Base-by-base conservation (phyloP, 2,888 invertebrate genomes). In the Parochlus steinenii region DNA sequence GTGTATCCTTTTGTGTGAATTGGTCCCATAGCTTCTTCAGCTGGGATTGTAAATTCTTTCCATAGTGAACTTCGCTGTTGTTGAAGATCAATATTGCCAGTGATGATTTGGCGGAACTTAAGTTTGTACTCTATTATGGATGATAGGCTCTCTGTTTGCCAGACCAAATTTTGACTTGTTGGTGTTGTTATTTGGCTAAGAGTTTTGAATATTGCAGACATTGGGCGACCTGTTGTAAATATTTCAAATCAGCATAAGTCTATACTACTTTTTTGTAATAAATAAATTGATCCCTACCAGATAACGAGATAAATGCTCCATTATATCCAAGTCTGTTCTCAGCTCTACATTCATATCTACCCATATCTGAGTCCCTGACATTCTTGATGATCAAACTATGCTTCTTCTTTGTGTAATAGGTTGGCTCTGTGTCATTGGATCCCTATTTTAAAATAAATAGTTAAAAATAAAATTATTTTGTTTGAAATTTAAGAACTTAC, bases 71-170 rank as follows among this genome's bases (percentile, higher is more conserved):
- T 30, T 30, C 12, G 38, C 18, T 26, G 34, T 10, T 42, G 10
- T 16, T 39, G 31, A 31, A 44, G 41, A 40, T 46, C 47, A 22
- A 48, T 43, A 40, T 47, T 48, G 33, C 47, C 49, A 27, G 55
- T 53, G 28, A 55, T 53, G 31, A 58, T 50, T 46, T 55, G 56
- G 23, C 56, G 47, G 44, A 58, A 58, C 39, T 52, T 54, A 25
- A 71, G 58, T 44, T 63, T 64, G 42, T 72, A 69, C 59, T 85
- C 82, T 45, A 76, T 74, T 33, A 85, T 74, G 2, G 77, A 71
- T 20, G 78, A 73, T 53, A 81, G 76, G 37, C 81, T 82, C 49
- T 85, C 83, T 1, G 82, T 83, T 50, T 81, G 79, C 85, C 85
- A 86, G 33, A 81, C 71, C 3, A 86, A 62, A 5, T 71, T 74